Base-by-base conservation (phyloP, 2,888 invertebrate genomes). In the Aleiodes testaceus region DNA sequence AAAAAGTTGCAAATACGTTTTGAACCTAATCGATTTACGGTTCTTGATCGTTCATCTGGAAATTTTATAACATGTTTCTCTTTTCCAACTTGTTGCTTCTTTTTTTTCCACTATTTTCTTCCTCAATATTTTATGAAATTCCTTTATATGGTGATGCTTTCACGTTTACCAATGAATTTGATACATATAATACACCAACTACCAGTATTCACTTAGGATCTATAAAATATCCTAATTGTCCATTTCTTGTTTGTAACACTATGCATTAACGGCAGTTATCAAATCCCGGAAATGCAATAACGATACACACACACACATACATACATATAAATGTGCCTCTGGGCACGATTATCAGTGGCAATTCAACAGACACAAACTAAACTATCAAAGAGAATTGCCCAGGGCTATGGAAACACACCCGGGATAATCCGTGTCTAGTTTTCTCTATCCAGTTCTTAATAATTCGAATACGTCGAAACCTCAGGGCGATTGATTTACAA, bases 181-280 rank as follows among this genome's bases (percentile, higher is more conserved):
- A 59, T 36, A 49, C 36, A 59, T 59, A 59, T 59, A 59, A 36
- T 16, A 20, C 16, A 42, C 45, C 42, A 36, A 44, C 65, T 53
- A 67, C 68, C 20, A 45, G 61, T 63, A 63, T 69, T 69, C 69
- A 69, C 61, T 69, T 69, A 67, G 66, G 71, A 65, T 36, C 44
- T 26, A 63, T 69, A 63, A 69, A 66, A 66, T 26, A 22, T 36
- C 49, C 70, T 73, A 73, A 73, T 71, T 68, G 70, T 64, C 67
- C 65, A 49, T 55, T 55, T 49, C 44, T 66, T 72, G 64, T 71
- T 18, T 74, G 65, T 71, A 68, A 71, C 59, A 71, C 47, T 73
- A 69, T 22, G 73, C 68, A 73, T 72, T 71, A 71, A 70, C 71
- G 71, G 67, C 66, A 67, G 66, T 69, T 73, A 72, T 73, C 72